Evolutionary conservation across 1,140 invertebrate genomes (phyloP), one percentile per base, ranked within the genome.

Genomic region (Neomicropteryx cornuta): DNA sequence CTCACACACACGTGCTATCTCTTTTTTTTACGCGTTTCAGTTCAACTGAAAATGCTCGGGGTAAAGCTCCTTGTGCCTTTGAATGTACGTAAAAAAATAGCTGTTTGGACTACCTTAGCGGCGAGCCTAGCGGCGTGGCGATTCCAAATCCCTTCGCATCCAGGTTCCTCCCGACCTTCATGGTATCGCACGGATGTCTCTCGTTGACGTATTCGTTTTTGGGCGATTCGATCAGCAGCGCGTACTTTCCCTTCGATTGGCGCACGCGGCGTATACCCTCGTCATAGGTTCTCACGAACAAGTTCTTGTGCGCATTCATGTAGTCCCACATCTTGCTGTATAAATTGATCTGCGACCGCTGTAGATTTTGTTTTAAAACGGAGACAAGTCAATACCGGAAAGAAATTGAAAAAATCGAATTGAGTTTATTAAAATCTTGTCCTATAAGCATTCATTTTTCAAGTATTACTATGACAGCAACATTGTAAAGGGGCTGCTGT

Each of bases 321-420:
- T 87, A 94, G 50, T 91, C 83, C 89, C 89, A 96, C 93, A 97
- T 97, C 60, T 86, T 81, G 53, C 81, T 81, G 63, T 94, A 96
- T 2, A 91, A 77, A 24, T 79, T 76, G 41, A 95, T 89, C 53
- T 89, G 85, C 3, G 91, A 95, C 53, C 79, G 77, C 89, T 93
- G 65, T 4, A 61, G 67, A n/a, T n/a, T n/a, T n/a, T n/a, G n/a
- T n/a, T n/a, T n/a, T n/a, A n/a, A n/a, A n/a, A n/a, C n/a, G n/a
- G n/a, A n/a, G n/a, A n/a, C n/a, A n/a, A n/a, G n/a, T n/a, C n/a
- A n/a, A n/a, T n/a, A n/a, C n/a, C n/a, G n/a, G n/a, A n/a, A n/a
- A n/a, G n/a, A n/a, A n/a, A n/a, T n/a, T n/a, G n/a, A n/a, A n/a
- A n/a, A n/a, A n/a, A n/a, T n/a, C n/a, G n/a, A n/a, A n/a, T n/a